phyloP scores from a whole-genome alignment of 2,797 vertebrate genomes.

The Gymnodraco acuticeps region DNA sequence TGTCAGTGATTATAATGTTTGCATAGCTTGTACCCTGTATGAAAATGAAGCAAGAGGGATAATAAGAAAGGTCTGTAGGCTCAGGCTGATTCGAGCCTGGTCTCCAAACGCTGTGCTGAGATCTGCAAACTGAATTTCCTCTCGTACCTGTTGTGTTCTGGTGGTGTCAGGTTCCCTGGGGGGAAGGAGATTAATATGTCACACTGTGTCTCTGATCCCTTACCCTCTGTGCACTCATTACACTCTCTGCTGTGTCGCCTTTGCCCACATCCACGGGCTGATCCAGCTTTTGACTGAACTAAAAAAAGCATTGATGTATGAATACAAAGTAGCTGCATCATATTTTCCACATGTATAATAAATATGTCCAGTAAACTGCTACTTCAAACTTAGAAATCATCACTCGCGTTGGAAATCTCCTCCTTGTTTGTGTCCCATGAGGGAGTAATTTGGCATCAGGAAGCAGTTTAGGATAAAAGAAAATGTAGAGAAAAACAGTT shows the following conservation, averaged over 20 bases:
- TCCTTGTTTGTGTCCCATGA: constrained; percentile 31
- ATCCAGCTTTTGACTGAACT: constrained; percentile 49
- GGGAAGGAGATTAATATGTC: constrained; percentile 76
- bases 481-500: constrained; percentile 30
- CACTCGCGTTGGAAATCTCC: constrained; percentile 12
- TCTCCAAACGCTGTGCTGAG: constrained; percentile 43
- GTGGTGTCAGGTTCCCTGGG: constrained; percentile 64
- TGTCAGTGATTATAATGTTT: background rate
- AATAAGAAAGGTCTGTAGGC: constrained; percentile 15
- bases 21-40: background rate
- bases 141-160: constrained; percentile 66
- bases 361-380: constrained; percentile 18
- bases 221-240: constrained; percentile 55
- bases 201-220: constrained; percentile 68
- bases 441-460: constrained; percentile 48
- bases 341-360: constrained; percentile 26
- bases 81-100: constrained; percentile 26
- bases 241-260: constrained; percentile 48
- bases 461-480: constrained; percentile 47
- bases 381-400: constrained; percentile 10
- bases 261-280: constrained; percentile 35
- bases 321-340: constrained; percentile 25
- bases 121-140: constrained; percentile 63
- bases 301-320: constrained; percentile 19
- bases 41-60: background rate